These are phyloP conservation scores for Sakesphorus luctuosus DNA, from an alignment of 2,113 vertebrate species.

Conservation along the genomic window DNA sequence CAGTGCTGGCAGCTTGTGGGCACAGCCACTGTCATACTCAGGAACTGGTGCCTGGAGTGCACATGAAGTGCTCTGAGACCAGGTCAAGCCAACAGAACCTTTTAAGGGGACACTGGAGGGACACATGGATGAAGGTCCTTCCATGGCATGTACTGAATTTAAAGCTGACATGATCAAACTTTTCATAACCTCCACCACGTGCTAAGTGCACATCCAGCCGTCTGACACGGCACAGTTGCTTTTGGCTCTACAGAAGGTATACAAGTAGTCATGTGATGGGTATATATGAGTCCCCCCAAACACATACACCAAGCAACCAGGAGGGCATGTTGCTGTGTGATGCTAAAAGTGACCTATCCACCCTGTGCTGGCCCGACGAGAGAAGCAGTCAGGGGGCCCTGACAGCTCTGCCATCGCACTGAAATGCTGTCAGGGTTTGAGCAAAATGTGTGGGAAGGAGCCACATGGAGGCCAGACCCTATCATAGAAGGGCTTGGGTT, in stretches of 20 bases:
- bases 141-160: neutral
- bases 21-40: neutral
- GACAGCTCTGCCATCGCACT: neutral
- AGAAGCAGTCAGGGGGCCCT: neutral
- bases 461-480: neutral
- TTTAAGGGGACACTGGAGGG: neutral
- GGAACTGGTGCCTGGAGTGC: neutral
- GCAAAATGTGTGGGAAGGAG: neutral
- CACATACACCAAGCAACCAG: fast-evolving
- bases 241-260: neutral
- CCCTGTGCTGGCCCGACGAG: neutral
- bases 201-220: fast-evolving
- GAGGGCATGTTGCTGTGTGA: fast-evolving
- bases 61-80: neutral
- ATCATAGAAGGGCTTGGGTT: neutral
- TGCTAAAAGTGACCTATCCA: neutral
- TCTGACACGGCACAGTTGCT: neutral
- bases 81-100: neutral
- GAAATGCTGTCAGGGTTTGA: neutral
- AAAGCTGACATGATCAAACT: neutral
- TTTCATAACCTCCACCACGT: neutral
- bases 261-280: too few species aligned
- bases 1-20: constrained; percentile 5
- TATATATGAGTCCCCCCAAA: fast-evolving
- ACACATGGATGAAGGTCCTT: neutral